Base-by-base conservation (phyloP, 2,113 vertebrate genomes). In the Microcebus lehilahytsara region DNA sequence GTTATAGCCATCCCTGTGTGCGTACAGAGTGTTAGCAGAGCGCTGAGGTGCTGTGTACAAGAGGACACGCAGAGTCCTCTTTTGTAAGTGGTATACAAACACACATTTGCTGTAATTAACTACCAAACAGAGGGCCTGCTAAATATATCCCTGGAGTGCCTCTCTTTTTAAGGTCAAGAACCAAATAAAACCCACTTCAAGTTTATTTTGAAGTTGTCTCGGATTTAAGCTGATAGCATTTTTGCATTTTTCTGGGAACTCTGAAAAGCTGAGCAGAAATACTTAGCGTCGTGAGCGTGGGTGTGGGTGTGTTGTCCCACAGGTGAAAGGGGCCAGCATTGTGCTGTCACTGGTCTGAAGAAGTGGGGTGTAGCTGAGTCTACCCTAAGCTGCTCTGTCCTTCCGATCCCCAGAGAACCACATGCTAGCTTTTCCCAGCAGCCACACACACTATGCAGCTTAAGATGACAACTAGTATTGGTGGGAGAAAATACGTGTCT, bases 151-250 rank as follows among this genome's bases (percentile, higher is more conserved):
- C 22, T 67, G n/a, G 17, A 74, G 60, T 56, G 49, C 58, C 40
- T 88, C 80, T 85, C 77, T n/a, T 78, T 93, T 66, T 34, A 89
- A 95, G 62, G 72, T 74, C 64, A 75, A 87, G 91, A 88, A 78
- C 56, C 83, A 74, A 83, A 69, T 34, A 85, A 96, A 85, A 34
- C 58, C 46, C 27, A 84, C 75, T 80, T 74, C 27, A 69, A 19
- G 60, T 85, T 87, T 74, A 60, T 85, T 92, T 53, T 91, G 77
- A 95, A 84, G 37, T 86, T 87, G 78, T 75, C 87, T 56, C 64
- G 85, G 80, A 92, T 84, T 53, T 64, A 87, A 84, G 64, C 64
- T 8, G 53, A 72, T 79, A 30, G 22, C 30, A 42, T 81, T 85
- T 77, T 91, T 88, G 19, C 37, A 2, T 46, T 90, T 75, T 62